Evolutionary conservation across 1,140 invertebrate genomes (phyloP).

Genomic region (Dysdera silvatica): DNA sequence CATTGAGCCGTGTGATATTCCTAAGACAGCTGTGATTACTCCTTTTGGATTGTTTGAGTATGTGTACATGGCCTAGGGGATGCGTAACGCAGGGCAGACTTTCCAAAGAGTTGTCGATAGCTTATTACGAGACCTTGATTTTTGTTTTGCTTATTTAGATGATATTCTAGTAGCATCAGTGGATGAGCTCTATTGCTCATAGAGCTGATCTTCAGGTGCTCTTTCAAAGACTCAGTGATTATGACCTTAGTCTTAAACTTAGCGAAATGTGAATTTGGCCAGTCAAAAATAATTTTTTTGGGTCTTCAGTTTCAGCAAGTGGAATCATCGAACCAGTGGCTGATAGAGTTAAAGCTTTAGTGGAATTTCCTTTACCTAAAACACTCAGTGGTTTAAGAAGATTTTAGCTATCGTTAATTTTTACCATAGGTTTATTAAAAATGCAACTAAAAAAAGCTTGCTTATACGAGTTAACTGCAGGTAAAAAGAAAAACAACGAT

Average conservation of each 20-base stretch:
- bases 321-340: slow-evolving; percentile 10
- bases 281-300: slow-evolving; percentile 9
- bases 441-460: background rate
- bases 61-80: no score
- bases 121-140: slow-evolving; percentile 7
- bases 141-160: slow-evolving; percentile 21
- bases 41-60: slow-evolving; percentile 18
- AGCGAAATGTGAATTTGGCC: slow-evolving; percentile 29
- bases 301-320: slow-evolving; percentile 3
- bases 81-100: no score
- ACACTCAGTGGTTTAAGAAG: slow-evolving; percentile 37
- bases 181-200: slow-evolving; percentile 41
- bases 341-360: slow-evolving; percentile 9
- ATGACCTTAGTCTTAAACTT: slow-evolving; percentile 38
- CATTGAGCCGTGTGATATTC: slow-evolving; percentile 8
- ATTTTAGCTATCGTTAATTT: slow-evolving; percentile 44
- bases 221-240: slow-evolving; percentile 38
- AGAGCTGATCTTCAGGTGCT: slow-evolving; percentile 39
- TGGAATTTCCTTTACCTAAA: slow-evolving; percentile 33
- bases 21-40: slow-evolving; percentile 22
- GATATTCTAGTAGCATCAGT: slow-evolving; percentile 15
- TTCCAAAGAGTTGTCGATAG: no score
- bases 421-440: slow-evolving; percentile 34
- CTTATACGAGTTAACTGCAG: background rate
- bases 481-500: background rate